These are phyloP conservation scores for Eilema depressum DNA, from an alignment of 2,888 invertebrate genomes.

Conservation along the genomic window DNA sequence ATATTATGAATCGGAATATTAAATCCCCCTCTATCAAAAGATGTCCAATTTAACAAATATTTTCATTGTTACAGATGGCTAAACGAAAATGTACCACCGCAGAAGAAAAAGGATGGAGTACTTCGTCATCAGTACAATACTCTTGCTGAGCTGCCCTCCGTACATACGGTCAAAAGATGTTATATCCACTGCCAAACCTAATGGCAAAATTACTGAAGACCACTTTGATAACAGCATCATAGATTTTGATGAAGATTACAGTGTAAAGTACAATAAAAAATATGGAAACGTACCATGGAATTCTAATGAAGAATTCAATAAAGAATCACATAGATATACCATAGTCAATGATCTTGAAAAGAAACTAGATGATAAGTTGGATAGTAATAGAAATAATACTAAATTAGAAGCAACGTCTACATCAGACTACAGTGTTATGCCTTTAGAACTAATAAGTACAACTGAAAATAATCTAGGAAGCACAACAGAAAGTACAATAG, in stretches of 20 bases:
- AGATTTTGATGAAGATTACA: constrained; percentile 78
- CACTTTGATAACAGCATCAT: constrained; percentile 76
- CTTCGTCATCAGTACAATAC: constrained; percentile 66
- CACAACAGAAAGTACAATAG: constrained; percentile 72
- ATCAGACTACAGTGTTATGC: constrained; percentile 74
- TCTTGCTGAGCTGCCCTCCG: constrained; percentile 59
- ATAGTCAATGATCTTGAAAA: constrained; percentile 61
- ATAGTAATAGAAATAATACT: constrained; percentile 42
- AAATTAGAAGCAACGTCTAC: constrained; percentile 62
- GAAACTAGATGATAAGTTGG: constrained; percentile 35
- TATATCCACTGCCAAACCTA: constrained; percentile 54
- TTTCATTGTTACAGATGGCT: constrained; percentile 75
- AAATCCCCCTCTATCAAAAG: neutral
- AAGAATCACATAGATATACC: constrained; percentile 75
- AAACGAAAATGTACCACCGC: constrained; percentile 69
- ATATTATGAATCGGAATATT: neutral
- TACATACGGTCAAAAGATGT: constrained; percentile 61
- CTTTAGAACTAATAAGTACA: constrained; percentile 78
- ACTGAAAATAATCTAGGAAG: constrained; percentile 69
- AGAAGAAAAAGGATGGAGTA: constrained; percentile 76
- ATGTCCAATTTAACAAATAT: neutral
- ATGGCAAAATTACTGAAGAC: constrained; percentile 57
- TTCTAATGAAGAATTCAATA: constrained; percentile 64
- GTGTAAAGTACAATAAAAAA: constrained; percentile 72
- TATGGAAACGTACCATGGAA: constrained; percentile 69